Evolutionary conservation across 35 echinoderm and acorn worm species (phyloP), one percentile per base, ranked within the genome.

Genomic region (Lytechinus pictus): DNA sequence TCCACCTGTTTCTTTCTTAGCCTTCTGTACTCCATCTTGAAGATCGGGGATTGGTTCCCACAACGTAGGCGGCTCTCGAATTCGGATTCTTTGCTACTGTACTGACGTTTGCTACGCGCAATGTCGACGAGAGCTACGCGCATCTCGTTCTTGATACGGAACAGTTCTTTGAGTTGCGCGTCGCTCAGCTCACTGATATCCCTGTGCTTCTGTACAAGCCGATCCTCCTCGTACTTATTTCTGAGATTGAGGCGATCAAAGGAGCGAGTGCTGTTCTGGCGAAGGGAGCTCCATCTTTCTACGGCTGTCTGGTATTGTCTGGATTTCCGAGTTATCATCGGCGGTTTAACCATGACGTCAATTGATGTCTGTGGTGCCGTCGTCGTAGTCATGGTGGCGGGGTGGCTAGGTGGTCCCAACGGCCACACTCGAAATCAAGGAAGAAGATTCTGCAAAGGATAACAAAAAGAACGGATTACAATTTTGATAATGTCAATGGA

Each of bases 61-160:
- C 94, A 90, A 56, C 95, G 87, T 6, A 98, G 57, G 72, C 95
- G 93, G 13, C 95, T 92, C 55, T 98, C 97, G 60, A 94, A 98
- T 14, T 97, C 96, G 53, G 95, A 97, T 21, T 96, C 94, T 54
- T 55, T 95, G 58, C 54, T 96, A 52, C 54, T 89, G 71, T 57
- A 92, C 24, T 96, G 96, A 12, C 96, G 96, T 87, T 95, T 95
- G 27, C 93, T 93, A 24, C 92, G 58, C 52, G 95, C 95, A 12
- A 98, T 87, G 56, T 98, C 96, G 1, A 97, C 96, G 1, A 98
- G 95, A 57, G 94, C 90, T 2, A 97, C 53, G 86, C 94, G 95
- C 96, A 97, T 98, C 79, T 98, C 89, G 66, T 97, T 96, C 86
- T 98, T 98, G 8, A 89, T 86, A 24, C 96, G 87, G 52, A 97